Conservation (phyloP, 2,888 invertebrate species). For the Neoscelio sp. region DNA sequence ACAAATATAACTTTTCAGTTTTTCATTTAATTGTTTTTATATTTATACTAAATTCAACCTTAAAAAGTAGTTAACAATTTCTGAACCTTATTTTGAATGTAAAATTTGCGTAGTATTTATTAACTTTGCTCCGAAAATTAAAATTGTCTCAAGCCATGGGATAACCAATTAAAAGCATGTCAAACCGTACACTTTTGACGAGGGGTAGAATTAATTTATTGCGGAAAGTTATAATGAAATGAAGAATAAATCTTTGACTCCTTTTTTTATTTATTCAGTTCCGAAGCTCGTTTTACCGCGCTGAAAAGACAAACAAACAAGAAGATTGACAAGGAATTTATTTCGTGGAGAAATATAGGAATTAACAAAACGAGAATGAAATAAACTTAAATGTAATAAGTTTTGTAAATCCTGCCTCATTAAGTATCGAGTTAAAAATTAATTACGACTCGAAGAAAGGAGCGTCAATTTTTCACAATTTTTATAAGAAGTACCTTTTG, state of each 20-base stretch:
- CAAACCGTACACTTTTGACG: slow-evolving; percentile 2
- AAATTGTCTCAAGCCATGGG: no score
- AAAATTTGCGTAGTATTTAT: no score
- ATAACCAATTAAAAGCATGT: slow-evolving; percentile 6
- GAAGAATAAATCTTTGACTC: slow-evolving; percentile 15
- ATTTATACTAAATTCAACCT: no score
- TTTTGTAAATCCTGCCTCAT: slow-evolving; percentile 1
- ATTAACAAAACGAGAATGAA: slow-evolving; percentile 2
- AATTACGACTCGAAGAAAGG: no score
- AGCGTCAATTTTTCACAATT: no score
- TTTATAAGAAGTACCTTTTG: no score
- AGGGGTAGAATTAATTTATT: slow-evolving; percentile 5
- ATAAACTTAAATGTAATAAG: slow-evolving; percentile 14
- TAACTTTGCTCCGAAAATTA: no score
- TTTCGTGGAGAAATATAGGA: slow-evolving; percentile 1
- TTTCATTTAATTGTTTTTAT: no score
- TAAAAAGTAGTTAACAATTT: no score
- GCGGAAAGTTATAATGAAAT: slow-evolving; percentile 29
- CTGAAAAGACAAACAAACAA: slow-evolving; percentile 9
- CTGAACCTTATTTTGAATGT: no score
- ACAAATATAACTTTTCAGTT: no score
- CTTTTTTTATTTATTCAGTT: slow-evolving; percentile 27
- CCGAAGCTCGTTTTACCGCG: slow-evolving; percentile 8
- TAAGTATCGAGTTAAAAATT: slow-evolving; percentile 1
- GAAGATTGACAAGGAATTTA: slow-evolving; percentile 27